Evolutionary conservation across 2,888 invertebrate genomes (phyloP).

Genomic region (Perizoma affinitatum): DNA sequence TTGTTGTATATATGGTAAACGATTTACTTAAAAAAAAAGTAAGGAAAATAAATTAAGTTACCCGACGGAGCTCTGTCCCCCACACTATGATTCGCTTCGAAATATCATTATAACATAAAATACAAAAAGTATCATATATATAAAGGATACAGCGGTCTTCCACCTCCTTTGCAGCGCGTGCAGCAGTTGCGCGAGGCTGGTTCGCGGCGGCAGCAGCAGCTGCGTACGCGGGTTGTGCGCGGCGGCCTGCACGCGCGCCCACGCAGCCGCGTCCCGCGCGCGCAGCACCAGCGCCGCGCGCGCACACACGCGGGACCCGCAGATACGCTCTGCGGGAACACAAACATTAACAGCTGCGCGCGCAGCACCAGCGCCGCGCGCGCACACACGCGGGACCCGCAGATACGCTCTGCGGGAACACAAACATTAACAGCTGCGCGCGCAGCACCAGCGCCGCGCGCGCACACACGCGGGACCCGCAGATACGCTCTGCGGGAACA

Average conservation of each 20-base stretch:
- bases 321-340: conserved; percentile 76
- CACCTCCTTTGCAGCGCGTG: conserved; percentile 90
- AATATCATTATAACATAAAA: too few relatives aligned
- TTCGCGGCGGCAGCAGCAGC: conserved; percentile 85
- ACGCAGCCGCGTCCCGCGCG: conserved; percentile 91
- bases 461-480: conserved; percentile 89
- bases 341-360: too few relatives aligned
- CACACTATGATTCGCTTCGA: too few relatives aligned
- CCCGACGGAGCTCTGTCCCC: too few relatives aligned
- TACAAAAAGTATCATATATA: too few relatives aligned
- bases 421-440: conserved; percentile 79
- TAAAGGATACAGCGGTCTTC: conserved; percentile 59
- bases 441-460: conserved; percentile 89
- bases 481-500: conserved; percentile 75
- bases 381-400: too few relatives aligned
- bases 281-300: conserved; percentile 89
- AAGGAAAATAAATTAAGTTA: too few relatives aligned
- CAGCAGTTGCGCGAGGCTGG: conserved; percentile 85
- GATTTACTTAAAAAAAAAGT: too few relatives aligned
- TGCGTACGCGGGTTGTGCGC: conserved; percentile 94
- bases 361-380: too few relatives aligned
- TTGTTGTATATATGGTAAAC: too few relatives aligned
- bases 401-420: too few relatives aligned
- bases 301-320: conserved; percentile 89
- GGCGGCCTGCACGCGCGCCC: conserved; percentile 92